These are phyloP conservation scores for Trachelus iudaicus DNA, from an alignment of 2,888 invertebrate species.

Conservation along the genomic window DNA sequence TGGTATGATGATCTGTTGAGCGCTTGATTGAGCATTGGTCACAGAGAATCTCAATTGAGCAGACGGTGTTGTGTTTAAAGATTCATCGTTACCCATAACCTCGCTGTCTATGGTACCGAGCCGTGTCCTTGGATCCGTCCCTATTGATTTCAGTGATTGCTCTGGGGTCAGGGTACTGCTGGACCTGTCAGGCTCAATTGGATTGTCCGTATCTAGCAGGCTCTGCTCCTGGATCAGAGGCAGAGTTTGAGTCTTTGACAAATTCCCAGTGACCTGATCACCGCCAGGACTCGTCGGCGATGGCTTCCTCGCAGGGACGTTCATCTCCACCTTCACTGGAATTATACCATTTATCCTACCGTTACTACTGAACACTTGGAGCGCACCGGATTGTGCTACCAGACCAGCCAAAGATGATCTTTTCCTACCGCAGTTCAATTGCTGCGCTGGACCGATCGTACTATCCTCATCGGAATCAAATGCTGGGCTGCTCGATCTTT, in stretches of 20 bases:
- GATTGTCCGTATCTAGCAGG: conserved; percentile 73
- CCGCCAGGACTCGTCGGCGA: conserved; percentile 62
- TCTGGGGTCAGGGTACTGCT: conserved; percentile 63
- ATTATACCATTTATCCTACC: conserved; percentile 54
- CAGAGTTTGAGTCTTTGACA: conserved; percentile 65
- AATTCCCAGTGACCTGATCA: conserved; percentile 47
- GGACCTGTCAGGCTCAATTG: conserved; percentile 55
- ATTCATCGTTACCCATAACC: conserved; percentile 12
- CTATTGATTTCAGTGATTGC: conserved; percentile 47
- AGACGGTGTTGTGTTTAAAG: conserved; percentile 45
- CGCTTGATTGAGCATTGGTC: conserved; percentile 32
- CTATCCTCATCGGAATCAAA: conserved; percentile 96
- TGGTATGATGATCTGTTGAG: conserved; percentile 76
- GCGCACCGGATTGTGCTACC: conserved; percentile 75
- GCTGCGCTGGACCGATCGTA: conserved; percentile 65
- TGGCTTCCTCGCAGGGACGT: conserved; percentile 36
- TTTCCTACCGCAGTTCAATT: conserved; percentile 68
- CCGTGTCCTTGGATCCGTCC: conserved; percentile 23
- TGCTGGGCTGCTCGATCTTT: conserved; percentile 91
- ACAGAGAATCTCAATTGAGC: conserved; percentile 38
- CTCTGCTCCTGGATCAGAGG: conserved; percentile 73
- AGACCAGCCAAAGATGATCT: conserved; percentile 77
- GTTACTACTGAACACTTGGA: conserved; percentile 61
- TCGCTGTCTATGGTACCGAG: conserved; percentile 3
- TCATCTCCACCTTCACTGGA: conserved; percentile 18